Evolutionary conservation across 2,797 vertebrate species (phyloP), one percentile per base, ranked within the genome.

Genomic region (Malacoraja senta): DNA sequence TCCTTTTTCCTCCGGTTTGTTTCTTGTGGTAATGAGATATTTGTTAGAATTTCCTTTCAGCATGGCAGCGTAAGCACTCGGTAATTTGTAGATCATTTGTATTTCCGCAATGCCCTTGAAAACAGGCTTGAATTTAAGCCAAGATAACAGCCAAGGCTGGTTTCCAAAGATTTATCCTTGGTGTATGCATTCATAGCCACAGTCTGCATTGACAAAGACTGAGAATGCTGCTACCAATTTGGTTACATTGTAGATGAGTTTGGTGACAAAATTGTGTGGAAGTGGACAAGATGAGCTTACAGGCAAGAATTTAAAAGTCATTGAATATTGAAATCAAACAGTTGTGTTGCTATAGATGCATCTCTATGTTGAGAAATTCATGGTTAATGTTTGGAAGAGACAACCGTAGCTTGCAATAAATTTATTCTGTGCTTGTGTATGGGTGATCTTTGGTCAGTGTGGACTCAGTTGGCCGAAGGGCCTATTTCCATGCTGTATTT

Each of bases 71-170:
- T 88, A 65, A 65, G 61, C 35, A 35, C 15, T 21, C 84, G 15
- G 83, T 65, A 88, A 88, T 88, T 88, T 88, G 61, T 63, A 88
- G 84, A 65, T 88, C 61, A 88, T 88, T 65, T 88, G 32, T 88
- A 63, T 88, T 8, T 61, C 32, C n/a, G 1, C 1, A n/a, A 15
- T 88, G 63, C 84, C 84, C 84, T 88, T 68, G 61, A 32, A 88
- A 35, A 19, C 32, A 9, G n/a, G 17, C n/a, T 88, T 65, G 84
- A 88, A 88, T n/a, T 35, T 17, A 1, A 68, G n/a, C 84, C 84
- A 88, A 68, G 63, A 32, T 32, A 68, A 88, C n/a, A 35, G 12
- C 15, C 15, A 68, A 88, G 35, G 63, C 63, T 68, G 84, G 61
- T 88, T 88, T 88, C 17, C 65, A 7, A 68, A 68, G 61, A 35